A percentile compares a stretch with the other conserved stretches of the same genome.
Conservation (phyloP, 2,888 invertebrate species). For the Nebria salina region DNA sequence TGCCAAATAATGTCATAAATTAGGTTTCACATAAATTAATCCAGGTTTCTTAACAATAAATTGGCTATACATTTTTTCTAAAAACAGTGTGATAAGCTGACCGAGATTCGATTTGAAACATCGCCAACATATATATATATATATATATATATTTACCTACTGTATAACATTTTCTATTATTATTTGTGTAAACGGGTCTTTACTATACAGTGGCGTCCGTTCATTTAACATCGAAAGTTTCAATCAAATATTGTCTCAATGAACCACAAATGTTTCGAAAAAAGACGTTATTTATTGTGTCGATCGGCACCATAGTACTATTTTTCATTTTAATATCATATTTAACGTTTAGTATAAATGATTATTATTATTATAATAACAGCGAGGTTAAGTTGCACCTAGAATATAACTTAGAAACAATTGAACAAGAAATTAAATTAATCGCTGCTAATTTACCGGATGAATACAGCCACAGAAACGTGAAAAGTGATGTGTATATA, state of each 20-base stretch:
- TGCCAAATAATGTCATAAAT: too few species aligned
- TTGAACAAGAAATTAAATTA: constrained; percentile 39
- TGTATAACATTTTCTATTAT: too few species aligned
- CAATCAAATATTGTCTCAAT: not conserved
- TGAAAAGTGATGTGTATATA: constrained; percentile 17
- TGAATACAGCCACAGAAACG: constrained; percentile 44
- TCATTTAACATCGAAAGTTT: not conserved
- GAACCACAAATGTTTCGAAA: constrained; percentile 28
- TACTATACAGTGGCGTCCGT: not conserved
- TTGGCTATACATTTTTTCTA: too few species aligned
- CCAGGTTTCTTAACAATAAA: too few species aligned
- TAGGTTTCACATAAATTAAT: too few species aligned
- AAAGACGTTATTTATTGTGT: constrained; percentile 22
- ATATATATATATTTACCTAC: too few species aligned
- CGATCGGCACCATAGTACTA: constrained; percentile 12
- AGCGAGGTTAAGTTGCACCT: constrained; percentile 15
- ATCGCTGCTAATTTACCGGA: constrained; percentile 34
- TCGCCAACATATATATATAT: too few species aligned
- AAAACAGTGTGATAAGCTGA: too few species aligned
- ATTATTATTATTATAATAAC: constrained; percentile 20
- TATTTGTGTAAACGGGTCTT: too few species aligned
- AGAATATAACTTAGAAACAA: constrained; percentile 24
- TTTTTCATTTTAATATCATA: constrained; percentile 27
- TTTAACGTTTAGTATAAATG: constrained; percentile 19
- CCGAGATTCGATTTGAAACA: too few species aligned